These are phyloP conservation scores for Pyrocoelia pectoralis DNA, from an alignment of 2,888 invertebrate genomes.

Conservation along the genomic window DNA sequence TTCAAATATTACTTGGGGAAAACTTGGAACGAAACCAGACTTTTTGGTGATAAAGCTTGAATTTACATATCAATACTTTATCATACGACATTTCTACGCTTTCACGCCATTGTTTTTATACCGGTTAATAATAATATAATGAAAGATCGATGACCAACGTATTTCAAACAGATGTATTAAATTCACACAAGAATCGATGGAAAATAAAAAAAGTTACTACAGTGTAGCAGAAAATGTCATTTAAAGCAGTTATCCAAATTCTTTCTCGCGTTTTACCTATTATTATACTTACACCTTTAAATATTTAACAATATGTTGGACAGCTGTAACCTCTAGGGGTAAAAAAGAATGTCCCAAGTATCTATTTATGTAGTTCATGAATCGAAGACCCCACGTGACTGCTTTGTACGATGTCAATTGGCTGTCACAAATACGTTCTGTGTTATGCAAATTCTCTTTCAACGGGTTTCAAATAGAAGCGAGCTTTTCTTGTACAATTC, in stretches of 20 bases:
- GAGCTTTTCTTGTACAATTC: conserved; percentile 32
- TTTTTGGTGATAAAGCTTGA: conserved; percentile 18
- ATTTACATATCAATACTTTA: conserved; percentile 18
- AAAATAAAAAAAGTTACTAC: not conserved
- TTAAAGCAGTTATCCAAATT: conserved; percentile 21
- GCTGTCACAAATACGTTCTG: conserved; percentile 60
- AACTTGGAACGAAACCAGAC: conserved; percentile 22
- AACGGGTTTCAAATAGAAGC: conserved; percentile 49
- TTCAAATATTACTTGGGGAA: conserved; percentile 12
- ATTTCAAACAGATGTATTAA: conserved; percentile 7
- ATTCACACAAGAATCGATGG: not conserved
- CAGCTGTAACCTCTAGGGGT: conserved; percentile 50
- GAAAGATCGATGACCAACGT: conserved; percentile 7
- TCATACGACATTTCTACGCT: conserved; percentile 1
- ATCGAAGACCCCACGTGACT: conserved; percentile 59
- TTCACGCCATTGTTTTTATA: conserved; percentile 9
- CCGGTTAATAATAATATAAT: not conserved
- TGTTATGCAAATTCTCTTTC: conserved; percentile 59
- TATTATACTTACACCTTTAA: conserved; percentile 10
- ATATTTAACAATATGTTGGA: conserved; percentile 31
- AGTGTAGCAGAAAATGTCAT: conserved; percentile 15
- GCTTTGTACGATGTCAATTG: conserved; percentile 60
- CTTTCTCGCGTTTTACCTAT: not conserved
- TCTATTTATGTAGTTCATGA: conserved; percentile 60
- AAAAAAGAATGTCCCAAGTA: conserved; percentile 54